Evolutionary conservation across 2,113 vertebrate species (phyloP), one percentile per base, ranked within the genome.

Genomic region (Lycaon pictus): DNA sequence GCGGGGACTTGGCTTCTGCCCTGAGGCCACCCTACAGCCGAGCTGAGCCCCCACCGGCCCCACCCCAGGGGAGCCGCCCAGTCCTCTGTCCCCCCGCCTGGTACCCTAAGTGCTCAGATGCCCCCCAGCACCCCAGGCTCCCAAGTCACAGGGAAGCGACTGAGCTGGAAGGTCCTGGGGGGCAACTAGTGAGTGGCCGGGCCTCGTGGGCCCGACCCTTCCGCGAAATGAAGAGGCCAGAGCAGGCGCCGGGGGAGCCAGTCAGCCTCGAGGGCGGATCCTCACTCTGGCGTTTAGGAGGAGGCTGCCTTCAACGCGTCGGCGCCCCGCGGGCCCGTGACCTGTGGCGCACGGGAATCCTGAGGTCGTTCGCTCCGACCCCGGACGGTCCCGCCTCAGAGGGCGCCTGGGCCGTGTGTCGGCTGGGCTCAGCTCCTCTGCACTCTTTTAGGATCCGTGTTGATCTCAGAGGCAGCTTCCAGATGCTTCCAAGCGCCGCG

Each of bases 261-360:
- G 43, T 6, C 43, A 7, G 43, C 43, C 43, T 43, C 43, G 43
- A 43, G 43, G 43, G 43, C 43, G 43, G 43, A 43, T 43, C 43
- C 43, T 43, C 5, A 43, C 43, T 43, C 43, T 43, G 43, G 43
- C 43, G 6, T 7, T 43, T 43, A 43, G 43, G 43, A 43, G 43
- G 43, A 43, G 43, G 43, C 17, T 3, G 6, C 2, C 32, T 22
- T 10, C 8, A n/a, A 7, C 0, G 1, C 3, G 13, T 62, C 2
- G 1, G 12, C 0, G 3, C 29, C 1, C 2, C 29, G 2, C 37
- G 0, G 20, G 7, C 9, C 3, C 7, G 1, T 11, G 58, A n/a
- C 0, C 5, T 22, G 32, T 16, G 1, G 1, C 1, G 11, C 27
- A 0, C 2, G 2, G 27, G n/a, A 51, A 8, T 0, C 0, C 1